Conservation (phyloP, 2,888 invertebrate genomes). For the Theretra japonica region DNA sequence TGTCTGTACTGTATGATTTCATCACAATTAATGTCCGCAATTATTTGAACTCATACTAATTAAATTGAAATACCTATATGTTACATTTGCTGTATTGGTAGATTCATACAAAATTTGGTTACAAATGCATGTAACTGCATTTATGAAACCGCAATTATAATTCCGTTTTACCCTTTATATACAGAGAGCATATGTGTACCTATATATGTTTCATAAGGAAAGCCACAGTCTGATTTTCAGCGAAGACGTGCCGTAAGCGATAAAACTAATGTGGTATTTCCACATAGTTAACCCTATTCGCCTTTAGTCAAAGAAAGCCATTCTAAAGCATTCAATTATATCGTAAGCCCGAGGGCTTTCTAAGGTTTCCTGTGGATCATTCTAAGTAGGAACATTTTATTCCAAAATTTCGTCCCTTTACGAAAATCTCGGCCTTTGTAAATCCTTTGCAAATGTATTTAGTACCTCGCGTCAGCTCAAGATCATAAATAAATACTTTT, state of each 20-base stretch:
- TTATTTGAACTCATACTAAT: too few species aligned
- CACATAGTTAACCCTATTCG: slow-evolving; percentile 35
- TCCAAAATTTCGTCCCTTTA: slow-evolving; percentile 51
- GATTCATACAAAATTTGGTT: too few species aligned
- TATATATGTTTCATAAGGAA: too few species aligned
- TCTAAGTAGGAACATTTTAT: slow-evolving; percentile 43
- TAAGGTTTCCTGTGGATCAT: slow-evolving; percentile 40
- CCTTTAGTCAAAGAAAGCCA: slow-evolving; percentile 31
- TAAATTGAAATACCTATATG: too few species aligned
- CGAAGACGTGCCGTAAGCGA: not conserved
- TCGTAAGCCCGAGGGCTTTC: slow-evolving; percentile 37
- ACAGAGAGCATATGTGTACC: too few species aligned
- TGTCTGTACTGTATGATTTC: too few species aligned
- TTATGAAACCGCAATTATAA: too few species aligned
- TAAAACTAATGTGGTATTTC: slow-evolving; percentile 22
- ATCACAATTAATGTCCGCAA: too few species aligned
- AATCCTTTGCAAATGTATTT: slow-evolving; percentile 48
- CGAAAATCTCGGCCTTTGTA: slow-evolving; percentile 44
- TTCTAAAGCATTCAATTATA: slow-evolving; percentile 39
- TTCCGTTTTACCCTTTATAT: too few species aligned
- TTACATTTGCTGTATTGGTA: too few species aligned
- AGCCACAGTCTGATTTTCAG: not conserved
- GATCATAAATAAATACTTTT: slow-evolving; percentile 29
- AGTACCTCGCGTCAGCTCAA: slow-evolving; percentile 39
- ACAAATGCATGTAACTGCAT: too few species aligned